A percentile compares a stretch with the other conserved stretches of the same genome.
Evolutionary conservation across 2,888 invertebrate species (phyloP).

Genomic region (Tanypteryx hageni): DNA sequence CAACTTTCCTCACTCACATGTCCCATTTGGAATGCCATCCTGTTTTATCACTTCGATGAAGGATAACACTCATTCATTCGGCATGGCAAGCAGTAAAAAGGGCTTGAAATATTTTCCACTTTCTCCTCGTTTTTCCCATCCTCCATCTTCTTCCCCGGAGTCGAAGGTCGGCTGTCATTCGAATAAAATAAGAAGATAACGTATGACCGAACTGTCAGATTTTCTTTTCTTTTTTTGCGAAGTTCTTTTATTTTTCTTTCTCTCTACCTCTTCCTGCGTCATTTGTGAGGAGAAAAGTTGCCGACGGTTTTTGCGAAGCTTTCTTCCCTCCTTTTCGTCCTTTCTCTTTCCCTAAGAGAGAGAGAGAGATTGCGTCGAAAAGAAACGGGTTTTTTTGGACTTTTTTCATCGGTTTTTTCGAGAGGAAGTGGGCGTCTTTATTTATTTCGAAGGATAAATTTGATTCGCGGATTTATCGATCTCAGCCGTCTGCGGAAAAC

Average conservation of each 20-base stretch:
- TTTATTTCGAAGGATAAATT: too few relatives aligned
- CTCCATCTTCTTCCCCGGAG: neutral
- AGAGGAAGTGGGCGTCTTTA: too few relatives aligned
- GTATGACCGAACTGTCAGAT: neutral
- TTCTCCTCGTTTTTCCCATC: neutral
- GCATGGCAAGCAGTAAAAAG: slow-evolving; percentile 35
- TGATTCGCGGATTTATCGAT: too few relatives aligned
- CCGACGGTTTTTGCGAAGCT: neutral
- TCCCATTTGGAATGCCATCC: slow-evolving; percentile 35
- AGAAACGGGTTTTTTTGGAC: too few relatives aligned
- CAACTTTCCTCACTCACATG: neutral
- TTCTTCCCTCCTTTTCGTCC: neutral
- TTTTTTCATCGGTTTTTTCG: too few relatives aligned
- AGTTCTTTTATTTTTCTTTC: neutral
- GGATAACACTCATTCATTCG: slow-evolving; percentile 56
- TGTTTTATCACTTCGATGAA: slow-evolving; percentile 61
- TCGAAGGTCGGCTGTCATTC: slow-evolving; percentile 14
- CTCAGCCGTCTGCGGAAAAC: too few relatives aligned
- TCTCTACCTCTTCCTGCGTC: neutral
- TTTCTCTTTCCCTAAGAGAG: neutral
- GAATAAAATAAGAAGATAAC: slow-evolving; percentile 31
- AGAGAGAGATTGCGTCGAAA: too few relatives aligned
- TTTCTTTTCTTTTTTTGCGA: neutral
- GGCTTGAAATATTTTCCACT: neutral
- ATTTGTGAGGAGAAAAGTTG: neutral